Evolutionary conservation across 2,797 vertebrate species (phyloP).

Genomic region (Macropus fuliginosus): DNA sequence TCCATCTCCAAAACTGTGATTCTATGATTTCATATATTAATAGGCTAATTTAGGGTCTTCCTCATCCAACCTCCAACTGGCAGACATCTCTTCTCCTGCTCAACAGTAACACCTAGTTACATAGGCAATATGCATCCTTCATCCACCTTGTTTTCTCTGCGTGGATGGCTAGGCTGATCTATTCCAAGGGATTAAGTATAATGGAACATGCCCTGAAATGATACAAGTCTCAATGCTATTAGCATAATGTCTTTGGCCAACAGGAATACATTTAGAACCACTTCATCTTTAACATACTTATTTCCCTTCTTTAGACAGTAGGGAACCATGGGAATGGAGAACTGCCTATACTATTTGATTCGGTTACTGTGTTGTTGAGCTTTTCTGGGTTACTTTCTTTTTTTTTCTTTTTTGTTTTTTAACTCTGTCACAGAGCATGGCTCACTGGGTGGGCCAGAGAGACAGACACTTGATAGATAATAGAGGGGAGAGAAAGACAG

Average conservation of each 20-base stretch:
- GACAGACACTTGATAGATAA: background rate
- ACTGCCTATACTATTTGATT: background rate
- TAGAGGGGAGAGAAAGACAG: background rate
- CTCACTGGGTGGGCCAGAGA: background rate
- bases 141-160: background rate
- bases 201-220: background rate
- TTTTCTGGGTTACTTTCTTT: background rate
- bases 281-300: background rate
- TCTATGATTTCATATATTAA: background rate
- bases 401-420: background rate
- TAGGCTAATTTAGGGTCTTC: background rate
- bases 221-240: background rate
- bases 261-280: background rate
- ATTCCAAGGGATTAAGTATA: background rate
- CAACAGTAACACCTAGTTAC: background rate
- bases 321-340: background rate
- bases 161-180: background rate
- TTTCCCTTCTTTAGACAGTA: background rate
- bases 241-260: background rate
- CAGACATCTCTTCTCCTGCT: background rate
- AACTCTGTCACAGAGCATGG: background rate
- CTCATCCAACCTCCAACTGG: background rate
- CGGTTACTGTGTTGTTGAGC: background rate
- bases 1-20: background rate
- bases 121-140: background rate